phyloP scores from a whole-genome alignment of 2,113 vertebrate genomes.

The Psilopsiagon aymara region DNA sequence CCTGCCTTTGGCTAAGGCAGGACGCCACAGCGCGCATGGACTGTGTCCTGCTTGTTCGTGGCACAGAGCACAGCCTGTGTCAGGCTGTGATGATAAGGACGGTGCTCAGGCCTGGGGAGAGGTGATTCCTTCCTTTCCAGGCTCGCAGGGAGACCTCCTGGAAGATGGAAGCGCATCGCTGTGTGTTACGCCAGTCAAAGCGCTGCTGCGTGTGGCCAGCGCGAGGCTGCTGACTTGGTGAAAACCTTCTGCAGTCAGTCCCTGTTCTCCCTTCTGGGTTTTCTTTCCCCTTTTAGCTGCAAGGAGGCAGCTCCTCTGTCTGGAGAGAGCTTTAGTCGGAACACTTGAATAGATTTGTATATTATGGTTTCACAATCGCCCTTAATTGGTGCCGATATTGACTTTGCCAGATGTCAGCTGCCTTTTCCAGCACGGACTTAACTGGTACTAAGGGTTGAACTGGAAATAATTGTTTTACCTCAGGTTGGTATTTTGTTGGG shows the following conservation, averaged over 20 bases:
- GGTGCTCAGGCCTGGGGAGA: fast-evolving
- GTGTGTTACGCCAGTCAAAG: not conserved
- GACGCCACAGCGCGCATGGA: fast-evolving
- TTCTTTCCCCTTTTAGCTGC: not conserved
- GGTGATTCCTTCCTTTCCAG: not conserved
- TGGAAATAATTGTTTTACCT: slow-evolving; percentile 72
- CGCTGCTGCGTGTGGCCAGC: not conserved
- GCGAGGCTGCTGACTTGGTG: not conserved
- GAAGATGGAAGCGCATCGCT: not conserved
- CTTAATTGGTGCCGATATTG: slow-evolving; percentile 36
- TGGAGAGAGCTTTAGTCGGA: not conserved
- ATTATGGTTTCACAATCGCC: slow-evolving; percentile 6
- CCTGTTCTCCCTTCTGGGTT: not conserved
- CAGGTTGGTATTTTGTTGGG: slow-evolving; percentile 50
- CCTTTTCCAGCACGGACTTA: not conserved
- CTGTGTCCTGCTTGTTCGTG: not conserved
- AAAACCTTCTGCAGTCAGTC: not conserved
- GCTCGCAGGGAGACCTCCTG: not conserved
- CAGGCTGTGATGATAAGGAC: fast-evolving
- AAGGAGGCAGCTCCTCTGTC: not conserved
- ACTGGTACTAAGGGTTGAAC: not conserved
- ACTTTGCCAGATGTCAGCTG: slow-evolving; percentile 16
- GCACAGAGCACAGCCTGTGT: fast-evolving
- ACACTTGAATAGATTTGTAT: not conserved
- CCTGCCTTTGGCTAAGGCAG: not conserved